Evolutionary conservation across 2,888 invertebrate species (phyloP).

Genomic region (Melanostoma scalare): DNA sequence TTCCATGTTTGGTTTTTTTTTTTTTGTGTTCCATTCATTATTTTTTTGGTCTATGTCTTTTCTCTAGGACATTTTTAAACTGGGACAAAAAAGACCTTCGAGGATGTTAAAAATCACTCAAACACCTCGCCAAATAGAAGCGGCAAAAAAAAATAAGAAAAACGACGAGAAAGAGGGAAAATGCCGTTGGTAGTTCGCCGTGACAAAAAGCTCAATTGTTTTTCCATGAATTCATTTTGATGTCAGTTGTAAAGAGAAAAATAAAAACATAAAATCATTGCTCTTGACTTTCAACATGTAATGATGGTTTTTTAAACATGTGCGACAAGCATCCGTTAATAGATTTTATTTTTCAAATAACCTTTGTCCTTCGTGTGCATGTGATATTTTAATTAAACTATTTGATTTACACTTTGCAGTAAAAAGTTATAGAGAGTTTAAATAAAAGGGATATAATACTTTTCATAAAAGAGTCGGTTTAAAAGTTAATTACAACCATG

Average conservation of each 20-base stretch:
- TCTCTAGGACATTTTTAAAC: constrained; percentile 38
- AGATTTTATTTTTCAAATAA: too few species aligned
- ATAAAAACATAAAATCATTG: background rate
- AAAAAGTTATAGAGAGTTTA: too few species aligned
- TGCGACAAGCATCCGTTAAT: too few species aligned
- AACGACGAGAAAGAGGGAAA: constrained; percentile 3
- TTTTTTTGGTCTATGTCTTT: constrained; percentile 20
- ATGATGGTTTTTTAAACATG: too few species aligned
- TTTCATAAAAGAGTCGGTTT: too few species aligned
- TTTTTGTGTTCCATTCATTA: background rate
- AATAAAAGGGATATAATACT: too few species aligned
- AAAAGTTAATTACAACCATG: too few species aligned
- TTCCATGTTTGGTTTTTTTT: constrained; percentile 4
- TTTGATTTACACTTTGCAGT: too few species aligned
- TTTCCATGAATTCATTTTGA: constrained; percentile 13
- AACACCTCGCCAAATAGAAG: constrained; percentile 15
- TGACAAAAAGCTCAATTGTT: constrained; percentile 10
- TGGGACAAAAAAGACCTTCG: constrained; percentile 36
- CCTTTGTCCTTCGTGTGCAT: too few species aligned
- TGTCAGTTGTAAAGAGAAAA: background rate
- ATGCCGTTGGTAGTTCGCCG: background rate
- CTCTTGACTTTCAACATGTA: too few species aligned
- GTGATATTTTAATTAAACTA: too few species aligned
- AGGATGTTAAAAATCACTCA: constrained; percentile 55
- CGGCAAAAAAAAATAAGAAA: constrained; percentile 15